Evolutionary conservation across 2,113 vertebrate genomes (phyloP), one percentile per base, ranked within the genome.

Genomic region (Bubo blakistoni): DNA sequence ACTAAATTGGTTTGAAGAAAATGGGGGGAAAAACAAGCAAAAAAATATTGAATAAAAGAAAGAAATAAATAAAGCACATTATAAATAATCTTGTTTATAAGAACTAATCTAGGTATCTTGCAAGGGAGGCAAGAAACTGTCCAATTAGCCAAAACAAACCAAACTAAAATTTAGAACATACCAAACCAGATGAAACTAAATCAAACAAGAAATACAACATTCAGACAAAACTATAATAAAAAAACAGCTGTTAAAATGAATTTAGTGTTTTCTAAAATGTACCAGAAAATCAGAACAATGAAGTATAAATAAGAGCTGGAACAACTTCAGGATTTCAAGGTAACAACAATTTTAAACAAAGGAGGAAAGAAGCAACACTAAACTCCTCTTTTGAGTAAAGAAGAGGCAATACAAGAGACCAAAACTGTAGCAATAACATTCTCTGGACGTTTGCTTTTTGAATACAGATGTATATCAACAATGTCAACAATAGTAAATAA

Each of bases 21-120:
- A 74, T 0, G 3, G 17, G 17, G 4, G 0, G 1, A 10, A 16
- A 51, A 38, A 5, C 13, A 12, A 71, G 11, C 0, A 47, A 70
- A 46, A 49, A 20, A 44, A 46, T 46, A 10, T 2, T 58, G 2
- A 74, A 70, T 27, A 59, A 26, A 38, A 66, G 24, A 55, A 70
- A 27, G 3, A 9, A 38, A 66, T 24, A 55, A 70, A 27, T 4
- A 9, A 26, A 47, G 4, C 2, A 67, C 83, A 47, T 11, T 0
- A 11, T 38, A 47, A 69, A 22, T 12, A 85, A 52, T 15, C 13
- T 66, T 91, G 1, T 82, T 57, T 55, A 32, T 42, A 44, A 40
- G 12, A 79, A 57, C 36, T 47, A 86, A n/a, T 8, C 16, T 51
- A 46, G 12, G 18, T 34, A 32, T 47, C 44, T 59, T 59, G 8